A percentile compares a stretch with the other conserved stretches of the same genome.
Evolutionary conservation across 2,797 vertebrate species (phyloP).

Genomic region (Rhinichthys osculus): DNA sequence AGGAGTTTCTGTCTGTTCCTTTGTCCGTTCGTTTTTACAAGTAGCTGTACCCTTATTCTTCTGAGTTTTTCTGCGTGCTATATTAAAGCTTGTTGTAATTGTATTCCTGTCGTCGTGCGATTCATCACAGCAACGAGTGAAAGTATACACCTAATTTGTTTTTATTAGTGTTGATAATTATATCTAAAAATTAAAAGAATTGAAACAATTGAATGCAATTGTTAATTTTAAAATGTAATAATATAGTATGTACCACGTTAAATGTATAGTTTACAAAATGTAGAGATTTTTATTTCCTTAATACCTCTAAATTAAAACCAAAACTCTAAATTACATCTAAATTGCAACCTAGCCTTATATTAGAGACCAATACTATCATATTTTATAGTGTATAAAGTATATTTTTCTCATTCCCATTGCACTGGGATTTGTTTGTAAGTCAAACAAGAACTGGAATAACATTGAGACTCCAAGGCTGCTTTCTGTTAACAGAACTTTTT

Average conservation of each 20-base stretch:
- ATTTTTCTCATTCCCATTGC: neutral
- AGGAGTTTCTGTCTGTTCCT: neutral
- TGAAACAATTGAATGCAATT: neutral
- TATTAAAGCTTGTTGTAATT: too few relatives aligned
- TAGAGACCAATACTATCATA: neutral
- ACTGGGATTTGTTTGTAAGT: neutral
- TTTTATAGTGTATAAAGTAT: neutral
- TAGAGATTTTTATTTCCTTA: neutral
- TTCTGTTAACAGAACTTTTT: conserved; percentile 22
- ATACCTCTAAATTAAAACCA: neutral
- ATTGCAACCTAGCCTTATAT: neutral
- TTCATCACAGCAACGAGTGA: too few relatives aligned
- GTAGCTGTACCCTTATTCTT: neutral
- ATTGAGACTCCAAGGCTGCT: conserved; percentile 9
- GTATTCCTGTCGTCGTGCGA: too few relatives aligned
- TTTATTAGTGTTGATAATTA: too few relatives aligned
- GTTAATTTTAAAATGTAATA: neutral
- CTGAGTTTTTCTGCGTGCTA: too few relatives aligned
- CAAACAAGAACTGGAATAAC: conserved; percentile 13
- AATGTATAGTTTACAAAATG: neutral
- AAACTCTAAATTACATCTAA: too few relatives aligned
- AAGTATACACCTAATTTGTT: neutral
- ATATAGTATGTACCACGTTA: neutral
- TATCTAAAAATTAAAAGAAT: neutral
- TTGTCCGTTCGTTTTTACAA: neutral